Evolutionary conservation across 1,140 invertebrate species (phyloP), one percentile per base, ranked within the genome.

Genomic region (Ceratosolen fusciceps): DNA sequence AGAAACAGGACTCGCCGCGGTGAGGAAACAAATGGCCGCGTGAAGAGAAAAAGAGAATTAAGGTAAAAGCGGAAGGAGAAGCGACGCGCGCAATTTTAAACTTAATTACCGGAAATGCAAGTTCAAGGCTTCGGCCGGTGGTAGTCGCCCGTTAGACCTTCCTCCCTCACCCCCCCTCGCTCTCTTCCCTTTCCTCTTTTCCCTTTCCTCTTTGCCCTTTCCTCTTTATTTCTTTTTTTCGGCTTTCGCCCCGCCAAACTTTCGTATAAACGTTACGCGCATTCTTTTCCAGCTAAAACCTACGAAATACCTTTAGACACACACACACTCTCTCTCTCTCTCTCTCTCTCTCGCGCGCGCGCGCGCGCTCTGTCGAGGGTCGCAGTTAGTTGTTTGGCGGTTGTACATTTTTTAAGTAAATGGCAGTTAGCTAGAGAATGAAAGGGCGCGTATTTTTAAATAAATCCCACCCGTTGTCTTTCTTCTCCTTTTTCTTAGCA

Each of bases 21-120:
- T 1, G 14, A 12, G 37, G 39, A 71, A 80, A 79, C 68, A 72
- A 78, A 34, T 37, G 68, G 31, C 43, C 68, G 54, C 39, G 74
- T 70, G 52, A 76, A 60, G 37, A 26, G 37, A 49, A 49, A 52
- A 37, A 49, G 47, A 12, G 24, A 74, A 81, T 54, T 47, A 47
- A 74, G 68, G 47, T 34, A 72, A n/a, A 37, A 52, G 65, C 47
- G 47, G 49, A 37, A 72, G 37, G 71, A 72, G 34, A 70, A 58
- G 70, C 60, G 68, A 74, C 37, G 62, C 73, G 39, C 73, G 65
- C 65, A 75, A 75, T 80, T 75, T 80, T 60, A 58, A 80, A 80
- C 67, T 75, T 74, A 71, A 80, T 80, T 75, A 71, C 65, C 72
- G 65, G 65, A 75, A 70, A 71, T 70, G 65, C 72, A 80, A 75